phyloP scores from a whole-genome alignment of 2,797 vertebrate species.

The Hephaestus fuliginosus region DNA sequence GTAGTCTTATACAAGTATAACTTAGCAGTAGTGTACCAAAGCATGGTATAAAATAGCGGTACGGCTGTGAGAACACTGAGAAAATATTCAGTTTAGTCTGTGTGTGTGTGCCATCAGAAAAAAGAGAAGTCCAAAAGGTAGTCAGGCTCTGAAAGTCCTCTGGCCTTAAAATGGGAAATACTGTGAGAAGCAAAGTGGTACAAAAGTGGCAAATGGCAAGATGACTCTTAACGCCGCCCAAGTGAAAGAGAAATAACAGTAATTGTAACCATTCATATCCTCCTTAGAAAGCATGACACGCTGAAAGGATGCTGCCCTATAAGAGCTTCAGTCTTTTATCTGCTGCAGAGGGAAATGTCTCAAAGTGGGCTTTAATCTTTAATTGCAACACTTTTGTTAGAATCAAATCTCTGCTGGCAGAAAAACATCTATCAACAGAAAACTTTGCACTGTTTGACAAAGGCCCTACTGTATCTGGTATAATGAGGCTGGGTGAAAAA shows the following conservation, averaged over 20 bases:
- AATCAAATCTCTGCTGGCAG: conserved; percentile 33
- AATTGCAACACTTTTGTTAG: conserved; percentile 57
- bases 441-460: conserved; percentile 50
- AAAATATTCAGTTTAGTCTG: neutral
- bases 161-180: conserved; percentile 13
- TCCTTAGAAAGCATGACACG: conserved; percentile 3
- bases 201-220: conserved; percentile 15
- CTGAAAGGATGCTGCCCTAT: conserved; percentile 12
- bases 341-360: conserved; percentile 20
- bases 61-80: neutral
- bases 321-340: conserved; percentile 31
- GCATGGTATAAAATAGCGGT: neutral
- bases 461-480: conserved; percentile 20
- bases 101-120: neutral
- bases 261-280: conserved; percentile 17
- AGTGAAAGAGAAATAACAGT: conserved; percentile 30
- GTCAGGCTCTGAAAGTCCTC: neutral
- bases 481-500: conserved; percentile 55
- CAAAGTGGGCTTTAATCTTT: conserved; percentile 59
- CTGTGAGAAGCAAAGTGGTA: conserved; percentile 2
- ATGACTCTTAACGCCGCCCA: neutral
- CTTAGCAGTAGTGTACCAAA: neutral
- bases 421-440: conserved; percentile 30
- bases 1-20: neutral
- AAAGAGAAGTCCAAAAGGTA: neutral